phyloP scores from a whole-genome alignment of 2,888 invertebrate genomes.

The Papilio protenor region DNA sequence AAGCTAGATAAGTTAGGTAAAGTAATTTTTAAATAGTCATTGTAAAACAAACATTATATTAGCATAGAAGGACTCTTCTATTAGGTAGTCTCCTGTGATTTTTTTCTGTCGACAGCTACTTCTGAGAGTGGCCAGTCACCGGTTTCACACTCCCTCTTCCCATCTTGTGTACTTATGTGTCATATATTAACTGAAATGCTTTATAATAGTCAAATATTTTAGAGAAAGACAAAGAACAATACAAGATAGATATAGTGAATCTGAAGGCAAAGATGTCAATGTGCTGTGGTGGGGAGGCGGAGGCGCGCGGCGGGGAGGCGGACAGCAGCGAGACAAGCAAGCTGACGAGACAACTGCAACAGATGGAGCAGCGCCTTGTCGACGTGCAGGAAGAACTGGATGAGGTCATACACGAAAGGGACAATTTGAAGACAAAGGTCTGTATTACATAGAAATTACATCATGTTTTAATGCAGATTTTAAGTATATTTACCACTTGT shows the following conservation, averaged over 20 bases:
- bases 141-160: no score
- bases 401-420: conserved; percentile 81
- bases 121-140: no score
- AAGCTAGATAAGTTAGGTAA: conserved; percentile 83
- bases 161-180: neutral
- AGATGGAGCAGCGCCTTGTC: conserved; percentile 79
- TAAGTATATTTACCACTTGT: neutral
- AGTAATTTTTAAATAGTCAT: conserved; percentile 44
- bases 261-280: conserved; percentile 72
- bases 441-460: neutral
- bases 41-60: no score
- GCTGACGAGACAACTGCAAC: conserved; percentile 77
- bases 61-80: neutral
- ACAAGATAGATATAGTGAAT: conserved; percentile 69
- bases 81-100: neutral
- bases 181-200: neutral
- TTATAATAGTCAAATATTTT: conserved; percentile 45
- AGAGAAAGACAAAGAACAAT: conserved; percentile 76
- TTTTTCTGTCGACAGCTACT: neutral
- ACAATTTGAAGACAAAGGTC: conserved; percentile 76
- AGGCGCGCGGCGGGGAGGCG: conserved; percentile 52
- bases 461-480: neutral
- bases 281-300: conserved; percentile 65
- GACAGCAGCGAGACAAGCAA: conserved; percentile 52
- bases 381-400: conserved; percentile 80